A percentile compares a stretch with the other conserved stretches of the same genome.
Conservation (phyloP, 35 echinoderm and acorn worm genomes). For the Acanthaster planci region DNA sequence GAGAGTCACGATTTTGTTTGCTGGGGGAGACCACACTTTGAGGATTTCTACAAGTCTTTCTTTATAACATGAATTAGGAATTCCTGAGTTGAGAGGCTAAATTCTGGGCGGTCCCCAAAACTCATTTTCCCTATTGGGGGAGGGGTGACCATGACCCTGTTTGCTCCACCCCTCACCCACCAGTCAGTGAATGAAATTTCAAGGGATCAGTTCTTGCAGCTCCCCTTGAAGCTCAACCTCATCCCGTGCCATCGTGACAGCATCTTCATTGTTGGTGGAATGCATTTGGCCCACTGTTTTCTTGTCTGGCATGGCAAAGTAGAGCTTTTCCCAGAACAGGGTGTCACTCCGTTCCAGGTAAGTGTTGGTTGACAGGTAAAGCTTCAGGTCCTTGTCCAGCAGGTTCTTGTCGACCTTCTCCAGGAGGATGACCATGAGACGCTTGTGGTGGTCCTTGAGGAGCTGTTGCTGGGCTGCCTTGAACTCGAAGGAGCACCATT, state of each 20-base stretch:
- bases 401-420: conserved; percentile 51
- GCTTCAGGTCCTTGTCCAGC: conserved; percentile 58
- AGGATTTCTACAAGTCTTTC: too few relatives aligned
- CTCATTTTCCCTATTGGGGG: too few relatives aligned
- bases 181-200: too few relatives aligned
- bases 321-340: conserved; percentile 66
- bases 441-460: conserved; percentile 31
- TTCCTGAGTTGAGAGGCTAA: too few relatives aligned
- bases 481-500: conserved; percentile 77
- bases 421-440: conserved; percentile 50
- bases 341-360: conserved; percentile 70
- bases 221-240: neutral
- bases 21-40: too few relatives aligned
- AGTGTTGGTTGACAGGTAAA: conserved; percentile 62
- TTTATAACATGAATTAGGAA: too few relatives aligned
- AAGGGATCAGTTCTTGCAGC: too few relatives aligned
- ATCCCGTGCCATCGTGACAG: neutral
- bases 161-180: too few relatives aligned
- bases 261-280: too few relatives aligned
- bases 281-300: neutral
- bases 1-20: too few relatives aligned
- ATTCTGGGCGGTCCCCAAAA: too few relatives aligned
- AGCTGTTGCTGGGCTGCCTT: conserved; percentile 53
- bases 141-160: too few relatives aligned
- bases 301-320: conserved; percentile 62